Base-by-base conservation (phyloP, 2,113 vertebrate species). In the Phycodurus eques region DNA sequence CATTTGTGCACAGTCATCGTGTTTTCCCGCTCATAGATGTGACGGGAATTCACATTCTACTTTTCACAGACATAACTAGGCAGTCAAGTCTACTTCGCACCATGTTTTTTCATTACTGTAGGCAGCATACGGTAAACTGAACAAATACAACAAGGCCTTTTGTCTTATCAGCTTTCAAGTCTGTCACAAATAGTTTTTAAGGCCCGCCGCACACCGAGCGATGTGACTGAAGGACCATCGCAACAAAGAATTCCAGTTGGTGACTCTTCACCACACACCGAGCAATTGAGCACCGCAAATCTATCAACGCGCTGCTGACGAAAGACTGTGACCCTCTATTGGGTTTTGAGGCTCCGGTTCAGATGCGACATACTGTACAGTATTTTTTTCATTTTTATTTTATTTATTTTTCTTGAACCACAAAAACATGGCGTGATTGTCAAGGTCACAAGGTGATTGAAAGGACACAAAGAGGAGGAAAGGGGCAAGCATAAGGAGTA, bases 1-100 rank as follows among this genome's bases (percentile, higher is more conserved):
- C 74, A 76, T 80, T 80, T 75, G 67, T 87, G 80, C 81, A 72
- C 63, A 77, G 70, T 83, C 78, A 78, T 83, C 71, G 69, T 66
- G 76, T 67, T 80, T 82, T 46, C 64, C 43, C 66, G 43, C 64
- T 73, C 65, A 60, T 70, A 51, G 13, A 68, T 77, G 68, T 77
- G 59, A 15, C 14, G 54, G 68, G 64, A 75, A 73, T 76, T 72
- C 62, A 31, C 71, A 68, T 71, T 71, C 35, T 60, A 75, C 17
- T 64, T 43, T 63, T 27, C 47, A 65, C 56, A 22, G 27, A 68
- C 70, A 57, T 61, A 27, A 61, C 15, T 35, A 61, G 31, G 14
- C 59, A 35, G 14, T 17, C 13, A 17, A 2, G 15, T 61, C 31
- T 35, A 17, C 27, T 5, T 33, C 11, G 5, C 27, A 31, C 11